A percentile compares a stretch with the other conserved stretches of the same genome.
phyloP scores from a whole-genome alignment of 2,113 vertebrate genomes.

The Actenoides hombroni region DNA sequence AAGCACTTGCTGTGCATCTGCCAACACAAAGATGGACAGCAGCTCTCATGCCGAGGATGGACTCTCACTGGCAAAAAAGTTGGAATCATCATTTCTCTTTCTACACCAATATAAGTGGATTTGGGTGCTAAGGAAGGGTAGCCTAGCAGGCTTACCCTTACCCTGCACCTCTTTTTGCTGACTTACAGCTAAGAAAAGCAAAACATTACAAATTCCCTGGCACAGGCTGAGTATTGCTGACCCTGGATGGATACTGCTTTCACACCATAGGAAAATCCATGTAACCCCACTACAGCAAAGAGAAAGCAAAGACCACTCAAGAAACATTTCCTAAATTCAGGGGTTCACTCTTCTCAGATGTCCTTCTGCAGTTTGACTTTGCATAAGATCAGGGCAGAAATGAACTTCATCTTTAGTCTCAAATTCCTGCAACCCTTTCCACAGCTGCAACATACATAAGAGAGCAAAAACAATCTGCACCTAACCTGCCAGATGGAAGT shows the following conservation, averaged over 20 bases:
- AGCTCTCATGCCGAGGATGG: not conserved
- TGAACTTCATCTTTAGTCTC: not conserved
- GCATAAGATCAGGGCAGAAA: not conserved
- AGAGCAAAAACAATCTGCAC: not conserved
- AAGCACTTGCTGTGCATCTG: not conserved
- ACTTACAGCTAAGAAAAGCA: not conserved
- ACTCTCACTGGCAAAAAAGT: not conserved
- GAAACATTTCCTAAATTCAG: not conserved
- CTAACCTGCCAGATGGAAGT: not conserved
- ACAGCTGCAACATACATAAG: not conserved
- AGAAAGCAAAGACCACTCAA: not conserved
- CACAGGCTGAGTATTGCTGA: not conserved
- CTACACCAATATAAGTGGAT: not conserved
- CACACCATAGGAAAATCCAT: not conserved
- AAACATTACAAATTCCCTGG: not conserved
- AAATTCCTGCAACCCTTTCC: not conserved
- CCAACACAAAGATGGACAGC: not conserved
- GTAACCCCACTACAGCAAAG: not conserved
- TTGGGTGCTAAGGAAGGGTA: not conserved
- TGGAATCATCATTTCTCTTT: not conserved
- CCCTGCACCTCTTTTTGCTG: not conserved
- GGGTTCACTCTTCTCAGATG: not conserved
- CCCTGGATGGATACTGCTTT: not conserved
- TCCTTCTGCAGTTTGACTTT: not conserved
- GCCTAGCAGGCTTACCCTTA: not conserved